Evolutionary conservation across 2,888 invertebrate species (phyloP), one percentile per base, ranked within the genome.

Genomic region (Dynastes hyllus): DNA sequence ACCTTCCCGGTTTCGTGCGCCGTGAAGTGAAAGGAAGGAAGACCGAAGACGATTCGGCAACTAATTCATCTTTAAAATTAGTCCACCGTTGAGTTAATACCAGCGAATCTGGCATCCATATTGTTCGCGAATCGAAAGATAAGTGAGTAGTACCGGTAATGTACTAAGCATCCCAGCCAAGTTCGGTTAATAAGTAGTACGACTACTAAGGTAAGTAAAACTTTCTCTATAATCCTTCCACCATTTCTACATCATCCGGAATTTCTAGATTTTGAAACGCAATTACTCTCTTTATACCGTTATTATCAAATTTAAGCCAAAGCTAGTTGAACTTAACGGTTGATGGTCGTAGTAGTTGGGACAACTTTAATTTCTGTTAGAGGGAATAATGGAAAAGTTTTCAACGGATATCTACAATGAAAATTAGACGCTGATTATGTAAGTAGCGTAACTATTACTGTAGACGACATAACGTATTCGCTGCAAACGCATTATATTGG

Each of bases 51-150:
- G n/a, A 53, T 1, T 51, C 53, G 55, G 70, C 2, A 37, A 29
- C 70, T 37, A 70, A 71, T 58, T 71, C 71, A 37, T 71, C 71
- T 71, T 71, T 71, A 71, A 71, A 71, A 71, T 71, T 71, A 71
- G 71, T 71, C 32, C 32, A 37, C 32, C 2, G 32, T 37, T 5
- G 32, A 5, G 32, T 37, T 37, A 37, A 37, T 37, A 5, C 32
- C 32, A 37, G 32, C 32, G 32, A 37, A 37, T 37, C 71, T 55
- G 55, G 51, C 22, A 27, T n/a, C 53, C 53, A 5, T n/a, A 53
- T 16, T 16, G n/a, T 27, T 61, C 11, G 8, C 6, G 61, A 22
- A 11, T 27, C 11, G 29, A 2, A 55, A 22, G 13, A 16, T 16
- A 22, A 55, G 55, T 16, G n/a, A 55, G 55, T 16, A 55, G 6